Evolutionary conservation across 2,797 vertebrate species (phyloP), one percentile per base, ranked within the genome.

Genomic region (Echiichthys vipera): DNA sequence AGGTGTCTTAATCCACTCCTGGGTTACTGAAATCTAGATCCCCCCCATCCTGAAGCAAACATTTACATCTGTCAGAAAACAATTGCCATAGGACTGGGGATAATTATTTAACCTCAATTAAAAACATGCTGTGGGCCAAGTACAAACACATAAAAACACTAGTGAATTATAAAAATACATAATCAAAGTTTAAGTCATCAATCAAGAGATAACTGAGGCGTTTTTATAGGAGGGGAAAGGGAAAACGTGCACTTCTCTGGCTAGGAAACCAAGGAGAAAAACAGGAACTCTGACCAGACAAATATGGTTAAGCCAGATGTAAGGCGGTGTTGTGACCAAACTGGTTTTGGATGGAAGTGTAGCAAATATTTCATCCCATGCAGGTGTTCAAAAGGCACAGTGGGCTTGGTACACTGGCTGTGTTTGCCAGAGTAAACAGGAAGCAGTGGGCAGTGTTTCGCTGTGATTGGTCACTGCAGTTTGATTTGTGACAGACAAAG

Each of bases 391-490:
- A 61, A 25, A 10, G 49, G 29, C 43, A 25, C 5, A 8, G 29
- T 71, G 65, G 81, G 64, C 51, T 57, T 55, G 32, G 57, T 22
- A 37, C 54, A 55, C 65, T 29, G 46, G 67, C 39, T 62, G 54
- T 65, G 65, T 39, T 65, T 49, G 65, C 71, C 74, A 84, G 27
- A 83, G 74, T 80, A 87, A 88, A 91, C 91, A 92, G 88, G 91
- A 92, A 91, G 73, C 49, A 56, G 84, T 86, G 81, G 81, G 83
- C 57, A 84, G 84, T 8, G 51, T 43, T 68, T 55, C 0, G 1
- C 1, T 53, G 46, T 18, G 72, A 85, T 78, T 65, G 74, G 82
- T 39, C 39, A 9, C 43, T 25, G 13, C 0, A 37, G 74, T 80
- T 80, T 86, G 45, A 83, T 69, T 54, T 87, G 67, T 71, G 78